Percentiles rank a stretch among this genome's conserved stretches.
phyloP scores from a whole-genome alignment of 2,888 invertebrate genomes.

The Eupeodes latifasciatus region DNA sequence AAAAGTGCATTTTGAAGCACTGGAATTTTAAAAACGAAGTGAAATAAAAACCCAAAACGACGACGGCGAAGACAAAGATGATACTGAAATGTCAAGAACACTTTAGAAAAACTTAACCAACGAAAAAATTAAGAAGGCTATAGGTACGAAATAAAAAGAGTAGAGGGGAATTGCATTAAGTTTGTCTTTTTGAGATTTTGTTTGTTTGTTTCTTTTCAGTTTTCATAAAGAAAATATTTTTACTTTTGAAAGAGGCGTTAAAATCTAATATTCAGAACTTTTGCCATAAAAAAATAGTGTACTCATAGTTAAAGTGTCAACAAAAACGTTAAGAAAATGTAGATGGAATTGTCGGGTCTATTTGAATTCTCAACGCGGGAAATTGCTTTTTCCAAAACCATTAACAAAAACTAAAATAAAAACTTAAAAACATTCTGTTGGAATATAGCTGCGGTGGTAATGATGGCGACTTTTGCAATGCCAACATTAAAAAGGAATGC shows the following conservation, averaged over 20 bases:
- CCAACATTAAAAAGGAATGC: too few relatives aligned
- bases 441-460: neutral
- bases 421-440: too few relatives aligned
- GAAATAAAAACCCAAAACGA: conserved; percentile 48
- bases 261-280: conserved; percentile 7
- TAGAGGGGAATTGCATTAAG: conserved; percentile 28
- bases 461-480: too few relatives aligned
- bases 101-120: conserved; percentile 48
- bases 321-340: neutral
- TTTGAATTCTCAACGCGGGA: too few relatives aligned
- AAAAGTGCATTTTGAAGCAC: conserved; percentile 22
- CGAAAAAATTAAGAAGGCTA: neutral
- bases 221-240: conserved; percentile 19
- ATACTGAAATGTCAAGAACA: conserved; percentile 59
- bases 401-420: too few relatives aligned
- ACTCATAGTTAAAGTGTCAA: neutral
- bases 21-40: conserved; percentile 44
- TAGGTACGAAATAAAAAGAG: neutral
- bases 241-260: conserved; percentile 25
- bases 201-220: neutral
- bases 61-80: conserved; percentile 23
- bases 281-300: neutral
- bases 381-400: too few relatives aligned
- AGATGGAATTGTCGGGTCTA: neutral
- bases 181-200: conserved; percentile 17